Base-by-base conservation (phyloP, 1,140 invertebrate species). In the Drosophila chauvacae region DNA sequence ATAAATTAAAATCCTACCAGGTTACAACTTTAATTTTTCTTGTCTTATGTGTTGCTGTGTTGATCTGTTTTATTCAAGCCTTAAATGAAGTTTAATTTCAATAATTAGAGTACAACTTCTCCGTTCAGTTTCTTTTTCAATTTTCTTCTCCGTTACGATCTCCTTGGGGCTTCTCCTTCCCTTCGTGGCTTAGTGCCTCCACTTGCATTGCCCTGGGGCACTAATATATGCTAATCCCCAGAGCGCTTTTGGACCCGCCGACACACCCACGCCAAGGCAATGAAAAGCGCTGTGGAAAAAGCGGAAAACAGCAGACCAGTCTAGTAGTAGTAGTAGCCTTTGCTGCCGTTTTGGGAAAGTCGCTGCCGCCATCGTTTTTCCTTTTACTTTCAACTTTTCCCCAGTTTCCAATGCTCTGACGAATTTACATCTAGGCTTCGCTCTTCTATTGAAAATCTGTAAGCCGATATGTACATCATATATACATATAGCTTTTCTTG, bases 361-460 rank as follows among this genome's bases (percentile, higher is more conserved):
- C 78, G 59, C 58, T 47, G 69, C 48, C 37, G 44, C 47, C 58
- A 28, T 66, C 58, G 79, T 59, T 62, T 87, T 87, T 87, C 84
- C 83, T 88, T 83, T 88, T 84, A 88, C 85, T 88, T 88, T 88
- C 85, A 81, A 90, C 85, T 88, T 90, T 90, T 90, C 77, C 80
- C 77, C 82, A 65, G 65, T 45, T 72, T 65, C 16, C 23, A 50
- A 33, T 37, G 37, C 28, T 64, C 42, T 70, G 55, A 20, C 44
- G 41, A 75, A 80, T 82, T 86, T 88, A 55, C 80, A 72, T 53
- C 65, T 63, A 44, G 58, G 59, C 50, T 58, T 62, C 37, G 53
- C 59, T 69, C 59, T 69, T 62, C 61, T 77, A 80, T 80, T 84
- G 78, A 68, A 80, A 75, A 80, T 73, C 55, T 56, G 28, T 55